These are phyloP conservation scores for Anoura caudifer DNA, from an alignment of 2,113 vertebrate genomes.

Conservation along the genomic window DNA sequence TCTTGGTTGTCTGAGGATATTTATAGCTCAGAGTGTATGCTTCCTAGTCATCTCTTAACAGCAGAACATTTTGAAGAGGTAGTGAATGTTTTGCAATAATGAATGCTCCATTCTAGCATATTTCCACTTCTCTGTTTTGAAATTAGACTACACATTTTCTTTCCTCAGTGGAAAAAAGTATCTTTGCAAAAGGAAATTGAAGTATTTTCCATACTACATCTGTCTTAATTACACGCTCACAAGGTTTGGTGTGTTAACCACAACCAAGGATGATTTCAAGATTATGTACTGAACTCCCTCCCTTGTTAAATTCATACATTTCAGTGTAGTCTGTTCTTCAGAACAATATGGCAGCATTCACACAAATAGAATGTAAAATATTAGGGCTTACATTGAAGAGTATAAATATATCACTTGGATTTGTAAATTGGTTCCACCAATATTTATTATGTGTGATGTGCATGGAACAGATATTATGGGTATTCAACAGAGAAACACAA, in stretches of 20 bases:
- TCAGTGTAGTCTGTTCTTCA: not conserved
- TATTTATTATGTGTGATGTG: not conserved
- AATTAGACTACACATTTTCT: constrained; percentile 30
- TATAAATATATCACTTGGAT: not conserved
- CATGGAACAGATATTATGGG: not conserved
- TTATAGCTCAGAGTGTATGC: constrained; percentile 36
- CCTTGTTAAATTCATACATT: not conserved
- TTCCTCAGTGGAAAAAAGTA: constrained; percentile 26
- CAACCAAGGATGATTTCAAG: not conserved
- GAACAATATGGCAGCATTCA: not conserved
- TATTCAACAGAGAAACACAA: not conserved
- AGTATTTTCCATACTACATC: not conserved
- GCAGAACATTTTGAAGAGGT: not conserved
- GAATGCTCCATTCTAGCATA: not conserved
- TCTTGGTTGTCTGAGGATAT: constrained; percentile 7
- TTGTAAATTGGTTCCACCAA: not conserved
- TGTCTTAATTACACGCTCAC: not conserved
- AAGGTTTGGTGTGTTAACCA: not conserved
- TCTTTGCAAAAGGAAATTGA: constrained; percentile 32
- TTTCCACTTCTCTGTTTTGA: constrained; percentile 32
- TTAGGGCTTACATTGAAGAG: not conserved
- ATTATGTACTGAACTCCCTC: not conserved
- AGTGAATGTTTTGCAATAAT: constrained; percentile 16
- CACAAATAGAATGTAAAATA: not conserved
- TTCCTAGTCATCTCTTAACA: constrained; percentile 4